Evolutionary conservation across 2,888 invertebrate genomes (phyloP).

Genomic region (Augochlorella aurata): DNA sequence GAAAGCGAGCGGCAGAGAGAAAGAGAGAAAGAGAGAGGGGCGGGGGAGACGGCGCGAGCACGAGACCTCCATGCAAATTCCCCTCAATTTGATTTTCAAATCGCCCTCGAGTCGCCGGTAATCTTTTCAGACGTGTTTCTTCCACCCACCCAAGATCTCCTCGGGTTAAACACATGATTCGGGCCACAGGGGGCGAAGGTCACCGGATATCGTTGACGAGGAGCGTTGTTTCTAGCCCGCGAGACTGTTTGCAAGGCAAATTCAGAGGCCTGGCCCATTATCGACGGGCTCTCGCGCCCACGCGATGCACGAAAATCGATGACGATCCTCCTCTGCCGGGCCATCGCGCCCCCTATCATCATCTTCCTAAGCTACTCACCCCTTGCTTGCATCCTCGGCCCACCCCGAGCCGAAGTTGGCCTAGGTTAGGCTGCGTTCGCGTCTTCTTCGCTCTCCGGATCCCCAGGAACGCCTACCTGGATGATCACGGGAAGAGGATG

Average conservation of each 20-base stretch:
- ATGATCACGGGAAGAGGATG: not conserved
- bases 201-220: slow-evolving; percentile 6
- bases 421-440: slow-evolving; percentile 59
- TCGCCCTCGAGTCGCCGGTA: slow-evolving; percentile 2
- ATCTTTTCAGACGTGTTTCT: slow-evolving; percentile 4
- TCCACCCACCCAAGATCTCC: slow-evolving; percentile 3
- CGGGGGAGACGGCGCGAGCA: not conserved
- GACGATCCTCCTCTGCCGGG: slow-evolving; percentile 32
- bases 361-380: slow-evolving; percentile 58
- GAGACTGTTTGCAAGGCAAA: slow-evolving; percentile 55
- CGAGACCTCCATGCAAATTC: slow-evolving; percentile 12
- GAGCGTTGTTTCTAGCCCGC: slow-evolving; percentile 9
- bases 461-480: not conserved
- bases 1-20: not conserved
- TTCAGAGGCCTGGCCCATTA: slow-evolving; percentile 41
- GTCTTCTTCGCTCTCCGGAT: slow-evolving; percentile 3
- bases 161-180: slow-evolving; percentile 5
- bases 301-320: slow-evolving; percentile 63
- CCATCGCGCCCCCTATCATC: slow-evolving; percentile 72
- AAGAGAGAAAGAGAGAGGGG: not conserved
- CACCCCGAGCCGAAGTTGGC: slow-evolving; percentile 40
- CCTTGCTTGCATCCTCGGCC: slow-evolving; percentile 62
- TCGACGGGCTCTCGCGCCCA: slow-evolving; percentile 53
- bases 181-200: slow-evolving; percentile 16
- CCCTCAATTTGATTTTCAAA: slow-evolving; percentile 19